These are phyloP conservation scores for Etheostoma spectabile DNA, from an alignment of 2,113 vertebrate species.

Conservation along the genomic window DNA sequence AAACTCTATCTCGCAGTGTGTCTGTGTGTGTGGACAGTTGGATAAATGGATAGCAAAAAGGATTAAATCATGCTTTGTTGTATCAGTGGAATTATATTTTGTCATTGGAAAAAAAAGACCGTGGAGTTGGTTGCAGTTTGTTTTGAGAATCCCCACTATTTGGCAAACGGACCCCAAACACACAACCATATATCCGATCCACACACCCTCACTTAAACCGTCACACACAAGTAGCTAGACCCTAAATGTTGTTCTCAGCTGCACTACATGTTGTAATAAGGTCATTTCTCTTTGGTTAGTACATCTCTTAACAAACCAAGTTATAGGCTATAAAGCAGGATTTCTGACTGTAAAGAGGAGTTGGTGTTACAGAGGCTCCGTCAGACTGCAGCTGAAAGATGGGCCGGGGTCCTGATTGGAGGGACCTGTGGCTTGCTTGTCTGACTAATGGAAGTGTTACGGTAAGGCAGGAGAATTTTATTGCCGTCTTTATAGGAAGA, in stretches of 20 bases:
- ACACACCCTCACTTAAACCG: slow-evolving; percentile 1
- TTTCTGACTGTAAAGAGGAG: slow-evolving; percentile 35
- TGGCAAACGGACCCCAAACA: slow-evolving; percentile 31
- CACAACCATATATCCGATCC: neutral
- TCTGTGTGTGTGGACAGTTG: slow-evolving; percentile 32
- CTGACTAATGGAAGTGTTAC: slow-evolving; percentile 75
- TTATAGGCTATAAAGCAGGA: slow-evolving; percentile 49
- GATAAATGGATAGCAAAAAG: slow-evolving; percentile 49
- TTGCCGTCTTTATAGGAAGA: slow-evolving; percentile 47
- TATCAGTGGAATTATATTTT: slow-evolving; percentile 44
- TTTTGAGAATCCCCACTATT: slow-evolving; percentile 34
- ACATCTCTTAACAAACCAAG: slow-evolving; percentile 60
- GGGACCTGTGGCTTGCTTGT: slow-evolving; percentile 54
- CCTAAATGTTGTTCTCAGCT: slow-evolving; percentile 38
- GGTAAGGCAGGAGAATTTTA: slow-evolving; percentile 64
- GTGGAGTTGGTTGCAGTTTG: slow-evolving; percentile 12
- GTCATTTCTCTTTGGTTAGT: slow-evolving; percentile 52
- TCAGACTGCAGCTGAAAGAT: slow-evolving; percentile 65
- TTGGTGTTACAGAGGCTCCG: slow-evolving; percentile 16
- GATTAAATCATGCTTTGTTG: slow-evolving; percentile 52
- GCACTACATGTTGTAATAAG: slow-evolving; percentile 34
- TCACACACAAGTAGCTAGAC: neutral
- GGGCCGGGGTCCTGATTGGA: slow-evolving; percentile 52
- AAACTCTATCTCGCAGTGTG: slow-evolving; percentile 42
- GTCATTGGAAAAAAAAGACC: slow-evolving; percentile 2